Base-by-base conservation (phyloP, 2,888 invertebrate species). In the Chrysomela aeneicollis region DNA sequence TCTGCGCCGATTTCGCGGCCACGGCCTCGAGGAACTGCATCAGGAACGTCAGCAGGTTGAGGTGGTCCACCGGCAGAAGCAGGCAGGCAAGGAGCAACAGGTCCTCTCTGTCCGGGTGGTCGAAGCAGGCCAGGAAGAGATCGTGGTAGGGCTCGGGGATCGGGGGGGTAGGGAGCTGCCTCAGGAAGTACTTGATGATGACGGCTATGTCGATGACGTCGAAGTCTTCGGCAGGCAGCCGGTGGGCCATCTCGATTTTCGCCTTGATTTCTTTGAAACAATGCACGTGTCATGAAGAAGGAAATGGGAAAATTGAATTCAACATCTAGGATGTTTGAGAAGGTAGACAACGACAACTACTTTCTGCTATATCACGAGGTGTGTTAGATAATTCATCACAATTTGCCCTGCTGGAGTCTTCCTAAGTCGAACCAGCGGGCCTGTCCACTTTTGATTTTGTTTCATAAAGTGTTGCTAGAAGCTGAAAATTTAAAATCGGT, bases 201-300 rank as follows among this genome's bases (percentile, higher is more conserved):
- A 90, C 92, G 0, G 94, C 93, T 12, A 94, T 89, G 82, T 96
- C 95, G 72, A 93, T 88, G 0, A 92, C 91, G 76, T 91, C 88
- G 78, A 91, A 89, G 1, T 88, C 88, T 54, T 89, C 88, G 10
- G 9, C 10, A 1, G 49, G 53, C 10, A 66, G 21, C 5, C 12
- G 32, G 88, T 87, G 55, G 93, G 85, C 57, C n/a, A 12, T 21
- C n/a, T 60, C 52, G 21, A 70, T 47, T 55, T 60, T 21, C 8
- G 15, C 81, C 77, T 80, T 59, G 10, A 66, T 59, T 91, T 91
- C 84, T 90, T 57, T 10, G 21, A 42, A 17, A 55, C 6, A 2
- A n/a, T n/a, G n/a, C n/a, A n/a, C n/a, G n/a, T n/a, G n/a, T n/a
- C n/a, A n/a, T n/a, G n/a, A n/a, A n/a, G n/a, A n/a, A n/a, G n/a